Percentiles rank a stretch among this genome's conserved stretches.
Conservation (phyloP, 2,113 vertebrate species). For the Caretta caretta region DNA sequence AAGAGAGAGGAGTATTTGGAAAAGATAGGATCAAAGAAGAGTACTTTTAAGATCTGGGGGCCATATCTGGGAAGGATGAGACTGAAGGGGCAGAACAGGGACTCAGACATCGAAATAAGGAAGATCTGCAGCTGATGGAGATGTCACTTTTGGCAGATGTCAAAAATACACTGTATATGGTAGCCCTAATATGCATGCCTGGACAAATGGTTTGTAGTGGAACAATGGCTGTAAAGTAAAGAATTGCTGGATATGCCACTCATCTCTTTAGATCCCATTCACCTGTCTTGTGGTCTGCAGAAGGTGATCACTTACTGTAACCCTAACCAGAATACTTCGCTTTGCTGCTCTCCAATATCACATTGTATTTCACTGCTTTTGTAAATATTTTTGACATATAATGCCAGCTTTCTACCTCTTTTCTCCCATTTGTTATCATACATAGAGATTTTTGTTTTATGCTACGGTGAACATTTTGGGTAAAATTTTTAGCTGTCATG, state of each 20-base stretch:
- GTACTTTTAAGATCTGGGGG: neutral
- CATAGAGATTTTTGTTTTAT: neutral
- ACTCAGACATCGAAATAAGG: neutral
- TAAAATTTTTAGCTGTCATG: neutral
- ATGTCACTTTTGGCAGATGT: neutral
- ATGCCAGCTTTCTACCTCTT: neutral
- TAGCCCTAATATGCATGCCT: neutral
- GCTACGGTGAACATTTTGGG: neutral
- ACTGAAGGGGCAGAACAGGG: neutral
- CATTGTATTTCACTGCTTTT: neutral
- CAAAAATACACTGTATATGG: neutral
- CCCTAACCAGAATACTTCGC: neutral
- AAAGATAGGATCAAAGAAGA: too few species aligned
- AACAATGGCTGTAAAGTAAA: rapidly evolving
- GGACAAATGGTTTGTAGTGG: neutral
- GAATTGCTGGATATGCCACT: rapidly evolving
- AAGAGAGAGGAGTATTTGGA: too few species aligned
- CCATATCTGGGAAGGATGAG: neutral
- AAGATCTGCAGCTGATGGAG: neutral
- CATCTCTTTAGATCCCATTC: rapidly evolving
- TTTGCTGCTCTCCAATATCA: neutral
- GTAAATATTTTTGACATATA: neutral
- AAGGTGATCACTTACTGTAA: too few species aligned
- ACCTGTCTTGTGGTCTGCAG: too few species aligned
- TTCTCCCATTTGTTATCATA: neutral